phyloP scores from a whole-genome alignment of 35 echinoderm and acorn worm genomes.

The Lytechinus pictus region DNA sequence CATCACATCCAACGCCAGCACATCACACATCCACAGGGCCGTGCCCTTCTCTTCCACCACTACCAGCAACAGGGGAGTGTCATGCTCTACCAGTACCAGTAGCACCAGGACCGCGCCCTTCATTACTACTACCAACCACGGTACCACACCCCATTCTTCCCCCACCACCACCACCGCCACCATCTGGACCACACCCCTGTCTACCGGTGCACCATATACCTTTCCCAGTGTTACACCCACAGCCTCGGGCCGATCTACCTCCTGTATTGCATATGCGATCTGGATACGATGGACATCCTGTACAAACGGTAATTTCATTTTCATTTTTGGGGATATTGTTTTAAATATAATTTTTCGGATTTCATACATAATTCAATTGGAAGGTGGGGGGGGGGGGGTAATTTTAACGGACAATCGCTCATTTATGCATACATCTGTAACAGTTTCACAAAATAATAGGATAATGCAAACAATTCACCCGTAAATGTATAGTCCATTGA shows the following conservation, averaged over 20 bases:
- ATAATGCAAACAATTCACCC: too few species aligned
- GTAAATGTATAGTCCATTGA: too few species aligned
- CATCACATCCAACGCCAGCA: too few species aligned
- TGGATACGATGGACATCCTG: neutral
- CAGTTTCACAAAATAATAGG: too few species aligned
- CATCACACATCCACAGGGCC: neutral
- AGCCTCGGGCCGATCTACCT: neutral
- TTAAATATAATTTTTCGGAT: too few species aligned
- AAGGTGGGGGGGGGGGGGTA: too few species aligned
- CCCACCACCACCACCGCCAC: too few species aligned
- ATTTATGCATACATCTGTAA: too few species aligned
- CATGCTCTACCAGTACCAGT: neutral
- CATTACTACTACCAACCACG: neutral
- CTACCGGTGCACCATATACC: neutral
- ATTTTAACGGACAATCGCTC: too few species aligned
- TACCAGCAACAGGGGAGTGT: too few species aligned
- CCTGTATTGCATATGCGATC: neutral
- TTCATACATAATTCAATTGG: too few species aligned
- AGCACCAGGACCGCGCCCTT: neutral
- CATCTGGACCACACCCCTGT: neutral
- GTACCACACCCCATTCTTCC: neutral
- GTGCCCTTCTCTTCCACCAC: neutral
- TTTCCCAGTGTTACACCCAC: neutral
- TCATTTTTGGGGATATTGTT: neutral
- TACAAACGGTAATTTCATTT: neutral